Percentiles rank a stretch among this genome's conserved stretches.
Conservation (phyloP, 2,888 invertebrate species). For the Agrochola lychnidis region DNA sequence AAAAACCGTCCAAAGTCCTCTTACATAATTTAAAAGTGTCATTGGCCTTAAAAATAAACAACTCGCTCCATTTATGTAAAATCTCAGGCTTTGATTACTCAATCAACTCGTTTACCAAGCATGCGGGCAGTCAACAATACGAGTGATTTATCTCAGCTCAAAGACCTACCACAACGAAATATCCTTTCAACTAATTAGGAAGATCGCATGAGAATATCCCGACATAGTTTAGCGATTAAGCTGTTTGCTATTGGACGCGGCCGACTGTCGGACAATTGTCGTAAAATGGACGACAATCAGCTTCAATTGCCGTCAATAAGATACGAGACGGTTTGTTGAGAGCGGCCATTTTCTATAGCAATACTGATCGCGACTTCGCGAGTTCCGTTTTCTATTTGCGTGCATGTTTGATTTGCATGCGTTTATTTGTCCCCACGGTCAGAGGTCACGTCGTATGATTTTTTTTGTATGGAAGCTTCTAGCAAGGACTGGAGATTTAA, state of each 20-base stretch:
- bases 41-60: constrained; percentile 31
- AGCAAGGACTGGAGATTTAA: constrained; percentile 25
- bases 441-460: constrained; percentile 26
- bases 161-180: constrained; percentile 72
- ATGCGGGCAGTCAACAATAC: constrained; percentile 55
- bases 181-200: constrained; percentile 83
- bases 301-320: constrained; percentile 88
- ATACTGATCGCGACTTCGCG: constrained; percentile 64
- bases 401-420: constrained; percentile 54
- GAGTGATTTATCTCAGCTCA: constrained; percentile 26
- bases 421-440: constrained; percentile 41
- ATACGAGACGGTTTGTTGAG: constrained; percentile 76
- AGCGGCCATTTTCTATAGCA: constrained; percentile 69
- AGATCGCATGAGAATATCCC: constrained; percentile 86
- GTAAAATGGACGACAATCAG: constrained; percentile 88
- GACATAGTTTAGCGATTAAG: constrained; percentile 79
- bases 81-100: constrained; percentile 46
- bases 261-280: constrained; percentile 81
- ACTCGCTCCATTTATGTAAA: constrained; percentile 29
- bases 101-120: constrained; percentile 22
- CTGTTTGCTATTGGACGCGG: constrained; percentile 74
- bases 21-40: constrained; percentile 29
- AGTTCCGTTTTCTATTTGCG: constrained; percentile 66
- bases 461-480: constrained; percentile 18
- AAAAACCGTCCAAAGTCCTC: not conserved